phyloP scores from a whole-genome alignment of 2,113 vertebrate species.

The Oxyura jamaicensis region DNA sequence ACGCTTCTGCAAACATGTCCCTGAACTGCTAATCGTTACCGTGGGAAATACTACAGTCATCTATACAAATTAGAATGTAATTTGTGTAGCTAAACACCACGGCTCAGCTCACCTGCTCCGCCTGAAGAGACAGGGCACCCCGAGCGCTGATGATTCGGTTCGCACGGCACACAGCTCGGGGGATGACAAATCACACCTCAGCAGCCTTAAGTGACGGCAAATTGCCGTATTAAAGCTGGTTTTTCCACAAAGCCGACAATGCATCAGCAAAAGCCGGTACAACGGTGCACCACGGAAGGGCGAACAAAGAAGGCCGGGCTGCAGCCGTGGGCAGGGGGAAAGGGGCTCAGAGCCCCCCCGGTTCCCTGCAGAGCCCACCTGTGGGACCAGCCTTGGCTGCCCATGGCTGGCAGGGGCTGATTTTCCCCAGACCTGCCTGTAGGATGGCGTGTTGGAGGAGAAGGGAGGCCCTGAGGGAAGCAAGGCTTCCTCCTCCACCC shows the following conservation, averaged over 20 bases:
- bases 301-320: background rate
- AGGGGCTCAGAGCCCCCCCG: background rate
- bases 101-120: constrained; percentile 6
- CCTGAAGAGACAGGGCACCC: background rate
- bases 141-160: background rate
- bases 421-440: background rate
- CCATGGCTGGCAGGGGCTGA: background rate
- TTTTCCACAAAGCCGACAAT: background rate
- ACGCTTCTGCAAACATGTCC: background rate
- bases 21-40: background rate
- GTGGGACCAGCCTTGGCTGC: background rate
- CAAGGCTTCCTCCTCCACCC: background rate
- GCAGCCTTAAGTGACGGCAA: background rate
- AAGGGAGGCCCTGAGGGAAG: background rate
- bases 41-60: background rate
- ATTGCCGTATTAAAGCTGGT: background rate
- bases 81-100: constrained; percentile 16
- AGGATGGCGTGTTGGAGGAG: background rate
- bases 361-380: background rate
- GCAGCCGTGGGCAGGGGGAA: accelerated
- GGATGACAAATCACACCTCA: background rate
- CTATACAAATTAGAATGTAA: background rate
- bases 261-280: accelerated
- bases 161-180: background rate
- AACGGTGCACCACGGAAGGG: accelerated